Evolutionary conservation across 2,888 invertebrate genomes (phyloP).

Genomic region (Rugalucina vietnamica): DNA sequence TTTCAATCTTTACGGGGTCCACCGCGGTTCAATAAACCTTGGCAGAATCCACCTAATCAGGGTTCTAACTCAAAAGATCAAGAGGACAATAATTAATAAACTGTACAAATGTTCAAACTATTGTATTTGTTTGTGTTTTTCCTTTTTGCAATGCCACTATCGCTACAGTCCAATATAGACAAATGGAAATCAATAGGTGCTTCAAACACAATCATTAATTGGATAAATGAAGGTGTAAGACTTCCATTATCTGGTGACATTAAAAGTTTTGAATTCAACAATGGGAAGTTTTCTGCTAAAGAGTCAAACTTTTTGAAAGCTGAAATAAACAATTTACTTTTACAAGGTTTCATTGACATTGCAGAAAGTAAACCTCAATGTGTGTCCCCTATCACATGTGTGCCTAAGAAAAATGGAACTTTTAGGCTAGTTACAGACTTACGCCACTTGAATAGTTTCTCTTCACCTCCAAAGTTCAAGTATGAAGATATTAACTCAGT

Average conservation of each 20-base stretch:
- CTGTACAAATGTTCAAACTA: no score
- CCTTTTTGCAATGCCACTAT: not conserved
- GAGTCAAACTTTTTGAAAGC: slow-evolving; percentile 11
- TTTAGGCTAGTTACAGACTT: slow-evolving; percentile 29
- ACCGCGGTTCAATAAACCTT: no score
- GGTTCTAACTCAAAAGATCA: not conserved
- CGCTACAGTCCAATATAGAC: not conserved
- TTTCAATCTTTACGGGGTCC: not conserved
- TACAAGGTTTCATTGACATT: not conserved
- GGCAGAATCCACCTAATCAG: no score
- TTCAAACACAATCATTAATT: not conserved
- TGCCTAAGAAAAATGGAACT: slow-evolving; percentile 26
- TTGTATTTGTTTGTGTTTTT: no score
- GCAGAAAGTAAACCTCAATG: not conserved
- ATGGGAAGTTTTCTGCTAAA: not conserved
- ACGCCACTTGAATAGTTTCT: slow-evolving; percentile 9
- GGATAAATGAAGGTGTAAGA: slow-evolving; percentile 16
- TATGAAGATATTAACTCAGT: slow-evolving; percentile 39
- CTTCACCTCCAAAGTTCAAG: not conserved
- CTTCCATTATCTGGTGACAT: slow-evolving; percentile 3
- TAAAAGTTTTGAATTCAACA: slow-evolving; percentile 3
- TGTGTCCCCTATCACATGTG: slow-evolving; percentile 30
- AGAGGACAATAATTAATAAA: no score
- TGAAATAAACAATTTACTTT: slow-evolving; percentile 12
- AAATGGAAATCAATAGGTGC: slow-evolving; percentile 13